phyloP scores from a whole-genome alignment of 2,888 invertebrate genomes.

The Proisotoma minuta region DNA sequence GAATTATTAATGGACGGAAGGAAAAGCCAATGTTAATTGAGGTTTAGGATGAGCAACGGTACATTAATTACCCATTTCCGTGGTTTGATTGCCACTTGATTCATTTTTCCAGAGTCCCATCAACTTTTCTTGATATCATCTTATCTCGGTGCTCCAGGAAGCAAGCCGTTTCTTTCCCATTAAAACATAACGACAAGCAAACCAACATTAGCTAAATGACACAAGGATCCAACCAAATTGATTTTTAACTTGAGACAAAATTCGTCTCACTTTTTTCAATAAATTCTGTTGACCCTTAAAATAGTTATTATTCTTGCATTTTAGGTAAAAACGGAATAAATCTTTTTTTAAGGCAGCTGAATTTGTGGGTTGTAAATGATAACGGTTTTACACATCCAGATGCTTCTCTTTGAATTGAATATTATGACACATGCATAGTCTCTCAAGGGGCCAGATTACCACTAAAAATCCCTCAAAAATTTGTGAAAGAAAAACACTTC shows the following conservation, averaged over 20 bases:
- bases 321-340: too few relatives aligned
- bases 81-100: neutral
- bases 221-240: neutral
- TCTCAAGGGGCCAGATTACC: neutral
- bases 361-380: too few relatives aligned
- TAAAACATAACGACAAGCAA: neutral
- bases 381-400: neutral
- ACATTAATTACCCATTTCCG: slow-evolving; percentile 5
- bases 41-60: neutral
- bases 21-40: slow-evolving; percentile 1
- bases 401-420: too few relatives aligned
- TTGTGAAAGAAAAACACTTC: too few relatives aligned
- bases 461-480: neutral
- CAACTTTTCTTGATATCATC: neutral
- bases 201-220: neutral
- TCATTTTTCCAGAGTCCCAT: neutral
- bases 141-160: neutral
- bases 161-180: neutral
- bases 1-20: neutral
- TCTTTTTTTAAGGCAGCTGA: too few relatives aligned
- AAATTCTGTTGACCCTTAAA: too few relatives aligned
- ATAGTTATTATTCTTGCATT: too few relatives aligned
- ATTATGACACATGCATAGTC: too few relatives aligned
- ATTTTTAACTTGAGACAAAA: too few relatives aligned
- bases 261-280: too few relatives aligned